Base-by-base conservation (phyloP, 1,140 invertebrate genomes). In the Caenorhabditis tropicalis region DNA sequence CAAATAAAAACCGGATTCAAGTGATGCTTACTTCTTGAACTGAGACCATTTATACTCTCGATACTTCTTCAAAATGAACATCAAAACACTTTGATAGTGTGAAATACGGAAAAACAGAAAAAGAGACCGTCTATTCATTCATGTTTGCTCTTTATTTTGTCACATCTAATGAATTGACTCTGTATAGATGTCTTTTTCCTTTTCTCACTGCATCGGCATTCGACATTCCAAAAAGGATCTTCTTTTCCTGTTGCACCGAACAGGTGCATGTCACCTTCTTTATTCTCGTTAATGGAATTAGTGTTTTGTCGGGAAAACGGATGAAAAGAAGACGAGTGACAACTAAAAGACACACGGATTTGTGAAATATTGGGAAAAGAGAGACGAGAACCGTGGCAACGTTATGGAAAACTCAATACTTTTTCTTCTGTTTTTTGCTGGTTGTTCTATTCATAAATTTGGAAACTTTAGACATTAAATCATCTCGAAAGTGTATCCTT, bases 181-280 rank as follows among this genome's bases (percentile, higher is more conserved):
- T 7, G 16, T 51, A 51, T 51, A 19, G 15, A 36, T 10, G 0
- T 12, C 21, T n/a, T 29, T 29, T 9, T 6, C 19, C 3, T 36
- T 70, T n/a, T 65, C 58, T 36, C 31, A 19, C 16, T 16, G 12
- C 19, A 33, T 36, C 58, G 31, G 31, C 24, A 65, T 36, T 36
- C 10, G 31, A 58, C 16, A 33, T n/a, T 15, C 36, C 36, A 1
- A 74, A 74, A 74, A 24, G 36, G 51, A 82, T 70, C n/a, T 27
- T n/a, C 60, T 43, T 12, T 60, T 74, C 60, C 51, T 58, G 81
- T 82, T 82, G 56, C 81, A 24, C 21, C 21, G 27, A 21, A 43
- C 39, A 48, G 82, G 60, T 58, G 56, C 36, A 60, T 46, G 60
- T 51, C 82, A 82, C 36, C 82, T 46, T 46, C 56, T 82, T 82